Base-by-base conservation (phyloP, 2,888 invertebrate species). In the Oscheius sp. region DNA sequence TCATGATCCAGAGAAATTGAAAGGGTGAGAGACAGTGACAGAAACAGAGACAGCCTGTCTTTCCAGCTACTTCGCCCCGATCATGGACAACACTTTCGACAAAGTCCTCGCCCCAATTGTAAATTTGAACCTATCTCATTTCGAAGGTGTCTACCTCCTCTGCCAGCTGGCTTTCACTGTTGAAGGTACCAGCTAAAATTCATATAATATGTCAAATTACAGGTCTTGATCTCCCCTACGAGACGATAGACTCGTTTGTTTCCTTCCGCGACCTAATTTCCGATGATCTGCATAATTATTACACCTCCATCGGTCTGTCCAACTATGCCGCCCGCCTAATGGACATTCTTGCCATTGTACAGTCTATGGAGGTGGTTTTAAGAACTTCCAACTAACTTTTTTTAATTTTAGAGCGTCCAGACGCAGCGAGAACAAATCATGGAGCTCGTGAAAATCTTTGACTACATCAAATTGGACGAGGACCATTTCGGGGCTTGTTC, bases 251-350 rank as follows among this genome's bases (percentile, higher is more conserved):
- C 9, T 73, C 76, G 2, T 75, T 76, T 4, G 76, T 79, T 13
- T 62, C 50, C 32, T 79, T 81, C 65, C 76, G 75, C 4, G 76
- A 76, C 1, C 58, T 68, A 66, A 60, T 81, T 11, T 77, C 76
- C 3, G 75, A 77, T 51, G 78, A 81, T 70, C 74, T 81, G 2
- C 81, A 81, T 58, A 63, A 75, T 21, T 81, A 78, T 35, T 81
- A 81, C 59, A 72, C 66, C 42, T 73, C 79, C n/a, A 51, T 68
- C 48, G 74, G 74, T 55, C 65, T 74, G 65, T 29, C 79, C 5
- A 83, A 81, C 68, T 83, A 83, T 66, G 83, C 83, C 1, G 73
- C 59, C 10, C 59, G 83, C 63, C 75, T 83, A 10, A 78, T 80
- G 71, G 76, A 79, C 50, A 32, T 83, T 53, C 79, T 83, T 80